Conservation (phyloP, 2,888 invertebrate genomes). For the Ornithoptera alexandrae region DNA sequence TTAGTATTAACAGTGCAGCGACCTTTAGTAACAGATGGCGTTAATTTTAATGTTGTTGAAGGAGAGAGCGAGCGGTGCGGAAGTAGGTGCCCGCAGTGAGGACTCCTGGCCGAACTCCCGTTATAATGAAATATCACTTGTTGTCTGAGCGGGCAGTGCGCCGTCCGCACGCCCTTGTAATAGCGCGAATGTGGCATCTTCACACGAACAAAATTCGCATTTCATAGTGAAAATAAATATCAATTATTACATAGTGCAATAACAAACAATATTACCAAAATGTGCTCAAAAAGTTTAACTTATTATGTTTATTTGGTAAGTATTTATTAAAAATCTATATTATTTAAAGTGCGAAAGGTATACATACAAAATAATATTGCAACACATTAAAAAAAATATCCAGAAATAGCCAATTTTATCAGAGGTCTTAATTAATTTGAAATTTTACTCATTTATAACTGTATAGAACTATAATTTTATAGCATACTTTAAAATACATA, state of each 20-base stretch:
- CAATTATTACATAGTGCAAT: slow-evolving; percentile 46
- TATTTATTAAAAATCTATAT: slow-evolving; percentile 28
- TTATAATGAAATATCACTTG: slow-evolving; percentile 73
- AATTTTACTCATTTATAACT: background rate
- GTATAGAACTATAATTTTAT: background rate
- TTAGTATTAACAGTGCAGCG: slow-evolving; percentile 23
- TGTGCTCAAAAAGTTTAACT: slow-evolving; percentile 62
- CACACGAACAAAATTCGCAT: slow-evolving; percentile 65
- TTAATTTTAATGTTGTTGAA: slow-evolving; percentile 41
- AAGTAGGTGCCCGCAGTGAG: slow-evolving; percentile 56
- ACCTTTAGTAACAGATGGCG: slow-evolving; percentile 55
- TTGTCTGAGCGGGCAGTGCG: slow-evolving; percentile 76
- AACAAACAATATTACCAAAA: slow-evolving; percentile 48
- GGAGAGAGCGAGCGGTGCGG: slow-evolving; percentile 48
- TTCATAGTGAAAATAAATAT: slow-evolving; percentile 55
- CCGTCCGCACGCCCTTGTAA: slow-evolving; percentile 73
- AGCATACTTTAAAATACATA: background rate
- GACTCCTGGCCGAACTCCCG: slow-evolving; percentile 75
- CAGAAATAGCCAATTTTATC: background rate
- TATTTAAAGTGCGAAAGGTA: background rate
- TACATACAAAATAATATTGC: background rate
- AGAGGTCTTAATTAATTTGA: background rate
- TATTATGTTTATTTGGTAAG: slow-evolving; percentile 68
- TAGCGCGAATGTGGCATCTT: slow-evolving; percentile 74
- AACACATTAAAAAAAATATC: background rate